Conservation (phyloP, 2,888 invertebrate genomes). For the Cryptosula pallasiana region DNA sequence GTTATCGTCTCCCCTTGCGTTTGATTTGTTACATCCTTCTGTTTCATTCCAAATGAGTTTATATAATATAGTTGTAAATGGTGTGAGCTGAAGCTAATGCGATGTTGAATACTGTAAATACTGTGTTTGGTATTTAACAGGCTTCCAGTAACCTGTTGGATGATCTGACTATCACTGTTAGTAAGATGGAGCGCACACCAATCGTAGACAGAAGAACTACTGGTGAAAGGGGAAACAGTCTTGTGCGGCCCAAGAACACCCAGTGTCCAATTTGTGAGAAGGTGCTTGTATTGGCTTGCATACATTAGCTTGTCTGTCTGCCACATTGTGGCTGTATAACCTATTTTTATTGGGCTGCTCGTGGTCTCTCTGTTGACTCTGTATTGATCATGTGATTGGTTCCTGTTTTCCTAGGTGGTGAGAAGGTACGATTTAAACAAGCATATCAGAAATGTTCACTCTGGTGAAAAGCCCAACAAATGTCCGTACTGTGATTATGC, state of each 20-base stretch:
- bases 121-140: conserved; percentile 17
- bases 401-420: conserved; percentile 32
- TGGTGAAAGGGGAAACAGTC: conserved; percentile 18
- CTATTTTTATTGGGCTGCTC: background rate
- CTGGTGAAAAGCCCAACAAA: conserved; percentile 46
- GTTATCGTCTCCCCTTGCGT: no score
- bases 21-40: no score
- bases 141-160: conserved; percentile 1
- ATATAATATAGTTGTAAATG: no score
- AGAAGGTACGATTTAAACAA: conserved; percentile 47
- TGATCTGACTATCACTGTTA: conserved; percentile 21
- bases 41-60: no score
- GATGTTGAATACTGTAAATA: no score
- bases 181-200: background rate
- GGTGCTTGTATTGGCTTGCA: background rate
- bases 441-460: conserved; percentile 47
- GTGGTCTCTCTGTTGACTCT: background rate
- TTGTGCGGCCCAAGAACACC: conserved; percentile 21
- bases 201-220: conserved; percentile 4
- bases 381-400: background rate
- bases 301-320: background rate
- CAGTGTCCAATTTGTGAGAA: conserved; percentile 24
- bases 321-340: background rate
- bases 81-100: no score
- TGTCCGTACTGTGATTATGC: conserved; percentile 48